Conservation (phyloP, 2,113 vertebrate species). For the Porphyrio hochstetteri region DNA sequence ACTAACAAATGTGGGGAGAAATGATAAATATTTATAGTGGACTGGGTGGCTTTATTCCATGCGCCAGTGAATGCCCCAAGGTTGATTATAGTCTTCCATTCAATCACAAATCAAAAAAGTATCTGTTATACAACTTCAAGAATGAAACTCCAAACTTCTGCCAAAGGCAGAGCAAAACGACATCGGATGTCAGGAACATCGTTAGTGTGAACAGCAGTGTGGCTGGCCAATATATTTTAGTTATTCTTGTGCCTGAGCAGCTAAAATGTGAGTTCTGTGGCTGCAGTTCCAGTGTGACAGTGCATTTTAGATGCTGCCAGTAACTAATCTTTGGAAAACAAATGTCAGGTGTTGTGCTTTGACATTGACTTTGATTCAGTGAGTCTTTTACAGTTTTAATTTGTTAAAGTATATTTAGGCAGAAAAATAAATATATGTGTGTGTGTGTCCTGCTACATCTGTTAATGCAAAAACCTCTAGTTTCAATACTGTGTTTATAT, state of each 20-base stretch:
- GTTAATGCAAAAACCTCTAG: neutral
- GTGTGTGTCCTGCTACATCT: too few relatives aligned
- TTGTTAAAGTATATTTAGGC: neutral
- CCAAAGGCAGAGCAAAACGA: slow-evolving; percentile 29
- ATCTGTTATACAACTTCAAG: slow-evolving; percentile 41
- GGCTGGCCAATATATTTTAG: neutral
- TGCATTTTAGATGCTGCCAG: slow-evolving; percentile 19
- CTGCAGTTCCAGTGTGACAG: slow-evolving; percentile 7
- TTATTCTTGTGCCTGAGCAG: neutral
- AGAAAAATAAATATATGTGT: neutral
- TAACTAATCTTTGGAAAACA: slow-evolving; percentile 40
- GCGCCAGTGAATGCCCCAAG: slow-evolving; percentile 31
- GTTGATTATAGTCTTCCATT: slow-evolving; percentile 61
- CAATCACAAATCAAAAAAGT: slow-evolving; percentile 51
- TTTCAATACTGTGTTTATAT: neutral
- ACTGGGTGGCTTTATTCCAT: slow-evolving; percentile 45
- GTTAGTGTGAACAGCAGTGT: neutral
- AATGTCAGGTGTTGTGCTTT: slow-evolving; percentile 19
- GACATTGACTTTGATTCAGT: neutral
- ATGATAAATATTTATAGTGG: slow-evolving; percentile 67
- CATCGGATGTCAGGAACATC: neutral
- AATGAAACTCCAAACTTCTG: slow-evolving; percentile 47
- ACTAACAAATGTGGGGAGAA: slow-evolving; percentile 59
- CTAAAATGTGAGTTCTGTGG: slow-evolving; percentile 23
- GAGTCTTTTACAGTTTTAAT: neutral